Base-by-base conservation (phyloP, 2,888 invertebrate genomes). In the Rotaria macrura region DNA sequence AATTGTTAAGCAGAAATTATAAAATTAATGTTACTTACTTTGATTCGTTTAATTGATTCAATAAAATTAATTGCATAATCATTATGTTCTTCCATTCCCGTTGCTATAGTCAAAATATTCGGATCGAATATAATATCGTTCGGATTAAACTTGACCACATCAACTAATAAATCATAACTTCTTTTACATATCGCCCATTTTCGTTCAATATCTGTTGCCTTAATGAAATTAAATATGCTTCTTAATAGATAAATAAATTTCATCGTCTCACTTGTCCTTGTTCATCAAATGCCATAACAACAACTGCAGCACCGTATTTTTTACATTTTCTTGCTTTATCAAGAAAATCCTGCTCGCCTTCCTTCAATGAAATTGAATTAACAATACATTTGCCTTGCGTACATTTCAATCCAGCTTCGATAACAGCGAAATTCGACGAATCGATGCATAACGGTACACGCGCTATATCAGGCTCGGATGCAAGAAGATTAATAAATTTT, bases 211-310 rank as follows among this genome's bases (percentile, higher is more conserved):
- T 92, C 92, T 12, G 92, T 91, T 0, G 93, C 79, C 79, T 79
- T 10, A 79, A 65, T 92, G 92, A 92, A 87, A 34, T 87, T 4
- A 65, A 29, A 20, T 10, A 65, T 34, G 4, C 65, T 65, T 20
- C 20, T 34, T 20, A 10, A 20, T 6, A 20, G 5, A 20, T 5
- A 1, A 5, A 17, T 17, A 29, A 65, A 1, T 17, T 65, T 5
- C 0, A 34, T 14, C 65, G 83, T 88, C 91, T 79, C n/a, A 79
- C 93, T 90, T 93, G 93, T 84, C 93, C 93, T 43, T 90, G 89
- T 88, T 93, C 93, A 89, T 93, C 93, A 89, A 93, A 93, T 4
- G 93, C 93, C 93, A 93, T 93, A 57, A 93, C 90, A 25, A 93
- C 92, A 1, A 92, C 92, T 29, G 93, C 93, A 5, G 92, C 92